Evolutionary conservation across 2,113 vertebrate genomes (phyloP).

Genomic region (Syngnathoides biaculeatus): DNA sequence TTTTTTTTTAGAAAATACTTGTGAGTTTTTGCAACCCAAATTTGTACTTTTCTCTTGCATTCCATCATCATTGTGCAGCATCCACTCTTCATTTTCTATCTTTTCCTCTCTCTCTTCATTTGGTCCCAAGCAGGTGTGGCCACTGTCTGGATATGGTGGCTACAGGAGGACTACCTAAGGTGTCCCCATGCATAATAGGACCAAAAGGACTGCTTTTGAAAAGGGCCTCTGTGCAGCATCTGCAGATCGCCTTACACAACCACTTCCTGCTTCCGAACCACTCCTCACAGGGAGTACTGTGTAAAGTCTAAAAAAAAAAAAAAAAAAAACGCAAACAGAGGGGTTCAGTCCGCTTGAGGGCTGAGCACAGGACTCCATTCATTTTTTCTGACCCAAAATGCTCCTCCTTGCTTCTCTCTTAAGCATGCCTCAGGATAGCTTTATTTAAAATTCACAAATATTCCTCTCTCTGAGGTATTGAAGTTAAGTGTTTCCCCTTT

Average conservation of each 20-base stretch:
- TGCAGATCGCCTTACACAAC: conserved; percentile 78
- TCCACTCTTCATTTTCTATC: conserved; percentile 3
- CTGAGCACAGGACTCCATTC: conserved; percentile 78
- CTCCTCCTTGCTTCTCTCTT: conserved; percentile 54
- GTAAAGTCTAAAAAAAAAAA: conserved; percentile 68
- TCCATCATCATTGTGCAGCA: conserved; percentile 9
- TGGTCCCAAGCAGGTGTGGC: conserved; percentile 42
- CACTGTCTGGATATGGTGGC: conserved; percentile 53
- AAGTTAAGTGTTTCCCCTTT: conserved; percentile 43
- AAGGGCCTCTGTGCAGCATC: conserved; percentile 76
- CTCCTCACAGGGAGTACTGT: conserved; percentile 74
- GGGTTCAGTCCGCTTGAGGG: conserved; percentile 72
- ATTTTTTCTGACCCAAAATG: conserved; percentile 61
- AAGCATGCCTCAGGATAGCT: conserved; percentile 54
- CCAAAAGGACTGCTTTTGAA: conserved; percentile 64
- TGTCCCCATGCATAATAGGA: conserved; percentile 62
- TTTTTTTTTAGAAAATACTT: conserved; percentile 25
- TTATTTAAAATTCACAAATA: conserved; percentile 72
- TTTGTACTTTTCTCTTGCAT: not conserved
- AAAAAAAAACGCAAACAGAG: conserved; percentile 76
- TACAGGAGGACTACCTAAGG: conserved; percentile 71
- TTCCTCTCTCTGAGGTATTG: conserved; percentile 42
- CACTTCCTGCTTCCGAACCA: conserved; percentile 80
- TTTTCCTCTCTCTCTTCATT: conserved; percentile 23
- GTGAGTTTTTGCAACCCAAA: not conserved